Evolutionary conservation across 2,797 vertebrate genomes (phyloP), one percentile per base, ranked within the genome.

Genomic region (Phalanger gymnotis): DNA sequence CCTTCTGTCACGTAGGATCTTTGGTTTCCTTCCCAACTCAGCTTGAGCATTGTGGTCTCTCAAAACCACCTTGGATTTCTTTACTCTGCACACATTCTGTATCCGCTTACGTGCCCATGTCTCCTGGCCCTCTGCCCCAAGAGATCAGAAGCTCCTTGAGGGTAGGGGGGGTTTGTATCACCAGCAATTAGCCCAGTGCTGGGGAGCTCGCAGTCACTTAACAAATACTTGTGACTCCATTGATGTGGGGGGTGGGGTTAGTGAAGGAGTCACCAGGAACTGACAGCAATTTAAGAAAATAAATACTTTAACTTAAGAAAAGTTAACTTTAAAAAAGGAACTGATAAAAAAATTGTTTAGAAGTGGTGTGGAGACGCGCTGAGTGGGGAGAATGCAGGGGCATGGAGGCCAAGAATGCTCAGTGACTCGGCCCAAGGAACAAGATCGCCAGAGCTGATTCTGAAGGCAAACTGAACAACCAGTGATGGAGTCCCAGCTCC

Each of bases 81-180:
- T 34, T 31, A 40, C 91, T 56, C 51, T 0, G 12, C 51, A 4
- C 51, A 54, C 13, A 30, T 30, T 14, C 16, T 40, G 10, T 0
- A 28, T 14, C 92, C 53, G 10, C 0, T 3, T 11, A 40, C 3
- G 10, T 34, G 40, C 25, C 54, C 19, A 31, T 0, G 0, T 7
- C 73, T 55, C 40, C 0, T 1, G 61, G 90, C 92, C 14, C 53
- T 47, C 66, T 47, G 30, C 1, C 55, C 54, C 25, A 14, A 10
- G 52, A 89, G 92, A 87, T 0, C 51, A 16, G 90, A 56, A 91
- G 55, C 27, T 30, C 12, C 27, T 27, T 1, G 1, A 56, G 40
- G n/a, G 57, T 73, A 91, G 61, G 28, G 61, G 11, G 10, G n/a
- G n/a, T n/a, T n/a, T n/a, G n/a, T n/a, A 54, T 13, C 1, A 2